Evolutionary conservation across 1,140 invertebrate species (phyloP).

Genomic region (Caenorhabditis brenneri): DNA sequence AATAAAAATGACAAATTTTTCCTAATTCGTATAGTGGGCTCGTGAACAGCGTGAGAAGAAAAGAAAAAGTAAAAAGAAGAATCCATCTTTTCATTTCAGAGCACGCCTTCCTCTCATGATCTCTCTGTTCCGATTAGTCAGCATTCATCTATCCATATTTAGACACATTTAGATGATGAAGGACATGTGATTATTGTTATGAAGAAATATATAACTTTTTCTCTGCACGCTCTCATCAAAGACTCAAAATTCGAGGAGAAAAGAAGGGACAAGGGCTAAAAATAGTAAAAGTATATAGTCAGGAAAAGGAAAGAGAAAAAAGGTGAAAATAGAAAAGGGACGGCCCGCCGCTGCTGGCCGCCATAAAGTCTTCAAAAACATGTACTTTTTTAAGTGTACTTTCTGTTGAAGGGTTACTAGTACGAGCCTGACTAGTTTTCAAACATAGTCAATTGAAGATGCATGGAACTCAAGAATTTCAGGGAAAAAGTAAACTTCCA

Average conservation of each 20-base stretch:
- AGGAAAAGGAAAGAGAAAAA: not conserved
- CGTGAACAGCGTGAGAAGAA: not conserved
- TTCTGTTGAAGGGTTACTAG: not conserved
- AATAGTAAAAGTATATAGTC: slow-evolving; percentile 35
- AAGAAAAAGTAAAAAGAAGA: not conserved
- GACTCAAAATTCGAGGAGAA: not conserved
- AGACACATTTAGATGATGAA: not conserved
- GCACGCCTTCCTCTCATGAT: not conserved
- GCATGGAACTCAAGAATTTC: no score
- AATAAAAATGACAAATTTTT: not conserved
- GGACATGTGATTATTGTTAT: slow-evolving; percentile 22
- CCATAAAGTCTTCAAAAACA: not conserved
- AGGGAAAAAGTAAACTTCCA: no score
- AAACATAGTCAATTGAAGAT: no score
- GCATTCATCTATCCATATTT: not conserved
- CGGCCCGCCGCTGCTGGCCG: not conserved
- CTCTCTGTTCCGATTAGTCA: not conserved
- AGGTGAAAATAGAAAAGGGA: slow-evolving; percentile 8
- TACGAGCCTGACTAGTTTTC: not conserved
- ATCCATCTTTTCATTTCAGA: not conserved
- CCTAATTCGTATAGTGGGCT: not conserved
- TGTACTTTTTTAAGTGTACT: not conserved
- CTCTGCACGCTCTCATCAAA: not conserved
- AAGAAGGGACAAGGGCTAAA: not conserved
- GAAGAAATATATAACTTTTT: not conserved